Percentiles rank a stretch among this genome's conserved stretches.
These are phyloP conservation scores for Sminthurides bifidus DNA, from an alignment of 1,140 invertebrate species.

Conservation along the genomic window DNA sequence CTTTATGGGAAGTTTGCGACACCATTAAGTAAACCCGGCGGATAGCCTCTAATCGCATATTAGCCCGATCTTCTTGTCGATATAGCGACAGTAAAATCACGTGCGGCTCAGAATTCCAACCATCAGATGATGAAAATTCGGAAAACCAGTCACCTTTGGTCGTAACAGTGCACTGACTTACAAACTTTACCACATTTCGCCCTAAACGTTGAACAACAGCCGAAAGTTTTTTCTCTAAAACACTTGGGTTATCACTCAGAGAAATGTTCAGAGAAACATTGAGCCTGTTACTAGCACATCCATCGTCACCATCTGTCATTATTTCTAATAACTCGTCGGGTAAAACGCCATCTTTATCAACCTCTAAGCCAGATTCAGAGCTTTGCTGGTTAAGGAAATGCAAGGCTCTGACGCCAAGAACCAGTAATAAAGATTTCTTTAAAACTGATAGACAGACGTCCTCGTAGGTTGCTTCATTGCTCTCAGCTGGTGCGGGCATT, in stretches of 20 bases:
- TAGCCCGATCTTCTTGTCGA: conserved; percentile 19
- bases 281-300: no score
- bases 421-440: conserved; percentile 15
- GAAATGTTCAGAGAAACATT: no score
- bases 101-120: conserved; percentile 15
- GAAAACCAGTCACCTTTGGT: conserved; percentile 20
- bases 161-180: conserved; percentile 9
- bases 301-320: background rate
- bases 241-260: background rate
- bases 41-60: conserved; percentile 22
- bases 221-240: background rate
- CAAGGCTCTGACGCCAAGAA: conserved; percentile 11
- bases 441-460: conserved; percentile 14
- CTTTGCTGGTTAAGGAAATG: no score
- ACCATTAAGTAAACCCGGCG: conserved; percentile 17
- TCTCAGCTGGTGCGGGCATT: background rate
- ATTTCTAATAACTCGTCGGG: background rate
- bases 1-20: background rate
- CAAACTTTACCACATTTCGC: conserved; percentile 21
- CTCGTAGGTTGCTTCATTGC: conserved; percentile 8
- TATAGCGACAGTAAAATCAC: conserved; percentile 17
- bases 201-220: conserved; percentile 16
- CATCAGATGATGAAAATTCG: background rate
- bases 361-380: conserved; percentile 7
- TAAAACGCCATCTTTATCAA: conserved; percentile 5